Evolutionary conservation across 1,140 invertebrate species (phyloP), one percentile per base, ranked within the genome.

Genomic region (Nebria ingens): DNA sequence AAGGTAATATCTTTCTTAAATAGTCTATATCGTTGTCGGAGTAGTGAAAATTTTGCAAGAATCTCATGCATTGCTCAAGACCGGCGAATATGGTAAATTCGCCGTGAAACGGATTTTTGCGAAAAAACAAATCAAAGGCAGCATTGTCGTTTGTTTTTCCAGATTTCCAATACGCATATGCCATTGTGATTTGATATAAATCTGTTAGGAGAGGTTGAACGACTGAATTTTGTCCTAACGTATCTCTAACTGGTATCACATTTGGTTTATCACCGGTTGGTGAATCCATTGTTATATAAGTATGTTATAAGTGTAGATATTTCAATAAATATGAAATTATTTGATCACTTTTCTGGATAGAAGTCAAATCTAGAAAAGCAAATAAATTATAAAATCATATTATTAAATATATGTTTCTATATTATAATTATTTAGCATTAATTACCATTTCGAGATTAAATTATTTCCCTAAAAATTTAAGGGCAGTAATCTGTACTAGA

Each of bases 31-130:
- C 95, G 78, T 91, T 93, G 42, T 88, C 80, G 1, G 93, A 91
- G 71, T 97, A 99, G 65, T 84, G 81, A 76, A 99, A 99, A 67
- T 93, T 95, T 66, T 95, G 81, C 59, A 99, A 73, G 76, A 98
- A 98, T 68, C 93, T 94, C 11, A 99, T 74, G 70, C 93, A 97
- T 72, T 99, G 96, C 68, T 97, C 94, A 0, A 99, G 76, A 0
- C 97, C 97, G 64, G 94, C 94, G 77, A 99, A 99, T 63, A 99
- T 91, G 0, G 96, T 98, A 66, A 97, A 99, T 77, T 99, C 97
- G 50, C 96, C 97, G 64, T 91, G 83, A 68, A 99, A 98, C 53
- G 97, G 97, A 81, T 98, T 99, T 67, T 91, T 93, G 17, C 97
- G 83, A 71, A 99, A 99, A 76, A 96, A 99, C 52, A 99, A 79